Evolutionary conservation across 2,888 invertebrate species (phyloP).

Genomic region (Muschampia plurimacula): DNA sequence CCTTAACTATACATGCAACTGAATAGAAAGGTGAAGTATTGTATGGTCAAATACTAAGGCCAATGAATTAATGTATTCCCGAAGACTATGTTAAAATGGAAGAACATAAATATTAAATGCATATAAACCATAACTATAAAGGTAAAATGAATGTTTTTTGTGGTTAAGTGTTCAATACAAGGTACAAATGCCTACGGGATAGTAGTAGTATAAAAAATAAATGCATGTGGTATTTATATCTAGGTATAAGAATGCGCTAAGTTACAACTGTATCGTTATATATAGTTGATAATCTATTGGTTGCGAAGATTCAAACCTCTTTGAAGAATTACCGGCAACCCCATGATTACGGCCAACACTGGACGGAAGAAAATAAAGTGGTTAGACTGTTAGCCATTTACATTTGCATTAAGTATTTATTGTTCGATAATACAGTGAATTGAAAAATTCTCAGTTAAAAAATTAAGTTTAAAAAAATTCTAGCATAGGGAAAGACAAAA

Average conservation of each 20-base stretch:
- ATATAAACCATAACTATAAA: background rate
- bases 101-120: background rate
- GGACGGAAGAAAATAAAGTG: conserved; percentile 68
- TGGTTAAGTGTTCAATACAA: background rate
- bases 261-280: background rate
- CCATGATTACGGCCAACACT: conserved; percentile 73
- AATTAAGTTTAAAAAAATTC: too few species aligned
- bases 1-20: background rate
- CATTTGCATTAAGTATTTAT: background rate
- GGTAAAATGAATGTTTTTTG: background rate
- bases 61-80: background rate
- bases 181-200: background rate
- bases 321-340: conserved; percentile 43
- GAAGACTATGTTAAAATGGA: background rate
- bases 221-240: conserved; percentile 21
- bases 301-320: conserved; percentile 46
- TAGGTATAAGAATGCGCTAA: conserved; percentile 7
- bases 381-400: background rate
- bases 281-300: background rate
- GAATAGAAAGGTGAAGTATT: background rate
- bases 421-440: background rate
- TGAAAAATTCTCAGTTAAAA: too few species aligned
- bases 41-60: background rate
- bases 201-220: conserved; percentile 17
- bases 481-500: too few species aligned